phyloP scores from a whole-genome alignment of 2,797 vertebrate genomes.

The Knipowitschia caucasica region DNA sequence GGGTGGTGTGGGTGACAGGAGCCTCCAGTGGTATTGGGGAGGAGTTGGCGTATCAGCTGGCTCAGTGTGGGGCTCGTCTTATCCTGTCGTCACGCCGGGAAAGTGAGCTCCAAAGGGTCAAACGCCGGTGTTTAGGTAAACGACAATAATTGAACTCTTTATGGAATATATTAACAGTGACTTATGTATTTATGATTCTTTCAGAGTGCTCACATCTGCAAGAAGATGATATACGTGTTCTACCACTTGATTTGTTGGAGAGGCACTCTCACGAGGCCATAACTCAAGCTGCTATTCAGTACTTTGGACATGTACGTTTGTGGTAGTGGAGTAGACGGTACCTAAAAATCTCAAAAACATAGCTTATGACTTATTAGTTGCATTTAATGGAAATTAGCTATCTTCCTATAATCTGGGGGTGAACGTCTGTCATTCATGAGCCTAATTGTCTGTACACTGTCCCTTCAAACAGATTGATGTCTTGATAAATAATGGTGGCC shows the following conservation, averaged over 20 bases:
- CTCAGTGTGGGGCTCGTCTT: slow-evolving; percentile 81
- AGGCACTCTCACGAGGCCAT: slow-evolving; percentile 79
- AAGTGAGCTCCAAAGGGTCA: slow-evolving; percentile 85
- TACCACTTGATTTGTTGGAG: slow-evolving; percentile 87
- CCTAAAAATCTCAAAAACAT: not conserved
- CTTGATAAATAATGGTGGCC: slow-evolving; percentile 90
- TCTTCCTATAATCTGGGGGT: too few species aligned
- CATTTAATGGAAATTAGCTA: too few species aligned
- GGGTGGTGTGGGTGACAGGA: slow-evolving; percentile 94
- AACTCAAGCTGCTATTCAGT: slow-evolving; percentile 75
- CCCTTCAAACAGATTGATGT: slow-evolving; percentile 83
- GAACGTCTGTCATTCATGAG: too few species aligned
- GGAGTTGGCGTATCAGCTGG: slow-evolving; percentile 87
- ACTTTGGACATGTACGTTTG: slow-evolving; percentile 85
- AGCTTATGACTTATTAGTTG: too few species aligned
- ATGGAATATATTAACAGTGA: slow-evolving; percentile 64
- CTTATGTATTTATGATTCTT: not conserved
- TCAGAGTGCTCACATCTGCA: slow-evolving; percentile 79
- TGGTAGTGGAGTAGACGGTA: not conserved
- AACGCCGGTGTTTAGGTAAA: slow-evolving; percentile 84
- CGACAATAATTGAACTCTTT: slow-evolving; percentile 1
- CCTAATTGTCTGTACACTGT: too few species aligned
- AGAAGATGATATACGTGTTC: slow-evolving; percentile 84
- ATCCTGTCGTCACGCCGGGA: slow-evolving; percentile 87
- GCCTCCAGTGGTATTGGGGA: slow-evolving; percentile 95